These are phyloP conservation scores for Calidris pygmaea DNA, from an alignment of 2,113 vertebrate species.

Conservation along the genomic window DNA sequence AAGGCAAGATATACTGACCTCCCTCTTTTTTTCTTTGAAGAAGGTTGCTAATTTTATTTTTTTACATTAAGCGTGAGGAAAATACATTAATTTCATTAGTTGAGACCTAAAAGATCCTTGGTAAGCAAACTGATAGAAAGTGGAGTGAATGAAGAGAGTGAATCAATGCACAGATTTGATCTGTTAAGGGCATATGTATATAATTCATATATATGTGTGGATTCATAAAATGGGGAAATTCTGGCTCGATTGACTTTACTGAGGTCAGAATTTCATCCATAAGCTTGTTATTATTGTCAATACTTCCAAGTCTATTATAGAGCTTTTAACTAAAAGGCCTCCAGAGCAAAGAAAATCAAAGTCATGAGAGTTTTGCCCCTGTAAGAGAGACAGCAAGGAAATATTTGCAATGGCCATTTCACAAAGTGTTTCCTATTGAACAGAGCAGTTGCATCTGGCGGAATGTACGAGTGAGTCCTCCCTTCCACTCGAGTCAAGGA, in stretches of 20 bases:
- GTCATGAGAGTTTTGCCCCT: neutral
- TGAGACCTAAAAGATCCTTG: neutral
- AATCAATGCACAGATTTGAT: constrained; percentile 30
- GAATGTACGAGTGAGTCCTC: neutral
- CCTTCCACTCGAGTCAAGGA: constrained; percentile 41
- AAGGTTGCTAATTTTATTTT: constrained; percentile 33
- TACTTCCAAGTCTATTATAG: constrained; percentile 63
- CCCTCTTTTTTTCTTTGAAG: neutral
- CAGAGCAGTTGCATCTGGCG: neutral
- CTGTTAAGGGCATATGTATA: neutral
- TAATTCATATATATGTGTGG: neutral
- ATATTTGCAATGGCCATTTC: constrained; percentile 6
- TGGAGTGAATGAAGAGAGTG: neutral
- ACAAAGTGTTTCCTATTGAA: constrained; percentile 20
- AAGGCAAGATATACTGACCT: neutral
- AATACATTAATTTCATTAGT: constrained; percentile 26
- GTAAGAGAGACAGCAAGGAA: neutral
- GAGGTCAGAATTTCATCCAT: constrained; percentile 54
- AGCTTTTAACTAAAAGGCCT: constrained; percentile 66
- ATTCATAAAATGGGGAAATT: neutral
- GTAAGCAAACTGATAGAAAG: constrained; percentile 31
- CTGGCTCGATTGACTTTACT: neutral
- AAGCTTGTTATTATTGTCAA: constrained; percentile 59
- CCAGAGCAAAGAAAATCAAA: constrained; percentile 40
- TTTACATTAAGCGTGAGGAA: neutral